These are phyloP conservation scores for Pristionchus fissidentatus DNA, from an alignment of 2,888 invertebrate genomes.

Conservation along the genomic window DNA sequence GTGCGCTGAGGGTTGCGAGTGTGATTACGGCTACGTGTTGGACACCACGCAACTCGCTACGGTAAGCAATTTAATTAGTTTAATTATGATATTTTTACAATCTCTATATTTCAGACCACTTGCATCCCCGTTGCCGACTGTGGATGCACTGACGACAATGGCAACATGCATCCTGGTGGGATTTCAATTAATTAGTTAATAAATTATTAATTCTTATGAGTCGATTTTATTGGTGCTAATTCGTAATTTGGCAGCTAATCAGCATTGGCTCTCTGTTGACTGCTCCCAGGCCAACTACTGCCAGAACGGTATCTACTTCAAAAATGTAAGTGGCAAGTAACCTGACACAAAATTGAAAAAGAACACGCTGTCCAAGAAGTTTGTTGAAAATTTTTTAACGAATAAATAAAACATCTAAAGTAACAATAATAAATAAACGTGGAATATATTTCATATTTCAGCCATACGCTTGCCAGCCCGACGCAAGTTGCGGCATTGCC, in stretches of 20 bases:
- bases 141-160: conserved; percentile 66
- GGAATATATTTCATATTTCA: conserved; percentile 48
- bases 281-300: conserved; percentile 63
- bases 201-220: background rate
- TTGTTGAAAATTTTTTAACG: background rate
- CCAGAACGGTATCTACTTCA: conserved; percentile 62
- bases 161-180: conserved; percentile 59
- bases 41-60: conserved; percentile 53
- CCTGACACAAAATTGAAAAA: no score
- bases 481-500: conserved; percentile 56
- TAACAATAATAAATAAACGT: no score
- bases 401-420: background rate
- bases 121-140: conserved; percentile 61
- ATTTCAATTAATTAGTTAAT: background rate
- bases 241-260: no score
- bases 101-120: conserved; percentile 20
- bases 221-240: no score
- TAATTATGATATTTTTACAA: background rate
- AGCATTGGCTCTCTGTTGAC: conserved; percentile 62
- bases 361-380: no score
- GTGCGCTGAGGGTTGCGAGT: conserved; percentile 72
- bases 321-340: conserved; percentile 50
- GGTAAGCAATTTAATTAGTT: background rate
- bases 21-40: conserved; percentile 70
- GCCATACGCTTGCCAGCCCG: conserved; percentile 57